Evolutionary conservation across 2,888 invertebrate species (phyloP).

Genomic region (Muscina levida): DNA sequence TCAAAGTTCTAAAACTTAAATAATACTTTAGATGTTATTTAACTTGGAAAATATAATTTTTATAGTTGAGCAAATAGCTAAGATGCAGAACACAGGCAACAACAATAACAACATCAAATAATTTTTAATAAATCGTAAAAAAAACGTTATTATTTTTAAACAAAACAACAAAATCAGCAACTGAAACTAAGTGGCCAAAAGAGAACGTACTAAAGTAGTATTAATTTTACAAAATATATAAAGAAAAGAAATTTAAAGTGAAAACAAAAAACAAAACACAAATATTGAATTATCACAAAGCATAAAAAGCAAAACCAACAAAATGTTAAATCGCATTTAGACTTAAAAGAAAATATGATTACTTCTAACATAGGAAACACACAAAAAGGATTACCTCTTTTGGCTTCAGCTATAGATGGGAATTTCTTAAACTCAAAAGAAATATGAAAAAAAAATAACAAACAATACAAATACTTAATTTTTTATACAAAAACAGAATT

Average conservation of each 20-base stretch:
- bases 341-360: slow-evolving; percentile 68
- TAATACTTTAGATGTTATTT: neutral
- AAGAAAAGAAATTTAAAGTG: slow-evolving; percentile 61
- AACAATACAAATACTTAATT: slow-evolving; percentile 21
- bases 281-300: slow-evolving; percentile 51
- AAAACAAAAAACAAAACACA: slow-evolving; percentile 52
- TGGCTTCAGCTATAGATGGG: slow-evolving; percentile 56
- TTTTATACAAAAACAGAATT: slow-evolving; percentile 29
- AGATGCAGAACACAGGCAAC: slow-evolving; percentile 50
- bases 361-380: neutral
- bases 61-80: slow-evolving; percentile 50
- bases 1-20: neutral
- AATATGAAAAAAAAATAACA: neutral
- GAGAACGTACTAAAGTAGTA: slow-evolving; percentile 63
- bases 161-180: slow-evolving; percentile 44
- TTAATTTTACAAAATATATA: slow-evolving; percentile 74
- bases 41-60: slow-evolving; percentile 37
- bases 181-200: slow-evolving; percentile 67
- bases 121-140: slow-evolving; percentile 33
- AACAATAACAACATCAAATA: slow-evolving; percentile 52
- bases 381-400: slow-evolving; percentile 29
- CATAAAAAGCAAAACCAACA: slow-evolving; percentile 57
- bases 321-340: slow-evolving; percentile 69
- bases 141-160: no score
- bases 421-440: neutral